Evolutionary conservation across 2,113 vertebrate species (phyloP).

Genomic region (Hydrolagus affinis): DNA sequence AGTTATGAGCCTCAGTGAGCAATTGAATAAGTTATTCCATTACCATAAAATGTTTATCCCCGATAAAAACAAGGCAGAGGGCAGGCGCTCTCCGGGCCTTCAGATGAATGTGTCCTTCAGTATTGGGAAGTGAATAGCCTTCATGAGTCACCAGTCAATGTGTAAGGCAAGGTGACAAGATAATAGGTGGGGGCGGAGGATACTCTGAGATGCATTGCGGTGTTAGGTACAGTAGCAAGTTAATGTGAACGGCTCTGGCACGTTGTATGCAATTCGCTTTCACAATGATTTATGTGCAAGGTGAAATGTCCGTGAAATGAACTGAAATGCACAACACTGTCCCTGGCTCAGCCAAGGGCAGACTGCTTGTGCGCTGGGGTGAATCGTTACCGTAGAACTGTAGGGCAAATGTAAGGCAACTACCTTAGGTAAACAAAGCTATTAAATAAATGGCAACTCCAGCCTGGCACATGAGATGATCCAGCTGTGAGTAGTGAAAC

Average conservation of each 20-base stretch:
- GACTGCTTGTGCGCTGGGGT: background rate
- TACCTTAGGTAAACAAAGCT: background rate
- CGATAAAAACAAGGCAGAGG: background rate
- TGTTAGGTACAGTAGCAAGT: background rate
- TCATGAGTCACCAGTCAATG: background rate
- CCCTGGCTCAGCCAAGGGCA: background rate
- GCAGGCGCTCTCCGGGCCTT: background rate
- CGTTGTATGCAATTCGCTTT: background rate
- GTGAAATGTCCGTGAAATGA: background rate
- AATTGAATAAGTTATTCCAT: background rate
- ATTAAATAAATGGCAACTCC: background rate
- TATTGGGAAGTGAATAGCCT: background rate
- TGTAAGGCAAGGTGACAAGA: background rate
- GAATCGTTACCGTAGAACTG: background rate
- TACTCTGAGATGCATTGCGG: background rate
- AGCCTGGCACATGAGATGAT: background rate
- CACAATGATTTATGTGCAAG: background rate
- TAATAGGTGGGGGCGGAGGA: background rate
- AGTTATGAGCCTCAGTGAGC: no score
- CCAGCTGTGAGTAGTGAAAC: background rate
- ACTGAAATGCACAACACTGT: background rate
- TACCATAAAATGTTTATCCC: background rate
- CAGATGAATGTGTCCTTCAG: background rate
- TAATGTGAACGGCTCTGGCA: background rate
- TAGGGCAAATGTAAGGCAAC: background rate